A percentile compares a stretch with the other conserved stretches of the same genome.
Conservation (phyloP, 2,888 invertebrate species). For the Taphrorychus bicolor region DNA sequence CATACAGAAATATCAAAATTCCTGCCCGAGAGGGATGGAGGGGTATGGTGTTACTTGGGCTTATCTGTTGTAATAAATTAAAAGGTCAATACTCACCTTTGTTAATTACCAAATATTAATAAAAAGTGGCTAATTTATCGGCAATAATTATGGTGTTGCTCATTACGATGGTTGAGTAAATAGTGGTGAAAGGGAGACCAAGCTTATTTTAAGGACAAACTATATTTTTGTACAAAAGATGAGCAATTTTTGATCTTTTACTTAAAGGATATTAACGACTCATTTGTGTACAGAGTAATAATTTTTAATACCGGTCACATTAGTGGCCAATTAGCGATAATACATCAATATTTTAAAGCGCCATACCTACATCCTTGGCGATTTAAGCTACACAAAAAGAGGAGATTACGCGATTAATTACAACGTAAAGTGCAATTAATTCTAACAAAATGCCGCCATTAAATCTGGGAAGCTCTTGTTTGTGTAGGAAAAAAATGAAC, state of each 20-base stretch:
- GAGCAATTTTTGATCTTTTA: background rate
- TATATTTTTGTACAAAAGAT: background rate
- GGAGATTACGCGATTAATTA: background rate
- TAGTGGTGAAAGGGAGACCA: background rate
- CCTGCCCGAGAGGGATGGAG: too few relatives aligned
- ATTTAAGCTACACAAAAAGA: background rate
- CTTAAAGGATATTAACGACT: background rate
- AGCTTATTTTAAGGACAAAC: background rate
- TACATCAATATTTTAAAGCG: background rate
- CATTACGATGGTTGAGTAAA: background rate
- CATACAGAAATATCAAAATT: too few relatives aligned
- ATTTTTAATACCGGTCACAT: background rate
- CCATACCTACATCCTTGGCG: background rate
- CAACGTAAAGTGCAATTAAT: background rate
- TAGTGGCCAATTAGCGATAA: background rate
- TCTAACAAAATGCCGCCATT: too few relatives aligned
- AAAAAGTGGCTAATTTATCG: background rate
- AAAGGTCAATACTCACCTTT: too few relatives aligned
- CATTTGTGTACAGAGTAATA: background rate
- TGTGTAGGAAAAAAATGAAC: conserved; percentile 4
- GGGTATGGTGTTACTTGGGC: too few relatives aligned
- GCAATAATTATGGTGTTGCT: background rate
- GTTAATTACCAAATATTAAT: too few relatives aligned
- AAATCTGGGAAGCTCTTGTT: background rate
- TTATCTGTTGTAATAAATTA: too few relatives aligned